Conservation (phyloP, 2,113 vertebrate genomes). For the Bambusicola thoracicus region DNA sequence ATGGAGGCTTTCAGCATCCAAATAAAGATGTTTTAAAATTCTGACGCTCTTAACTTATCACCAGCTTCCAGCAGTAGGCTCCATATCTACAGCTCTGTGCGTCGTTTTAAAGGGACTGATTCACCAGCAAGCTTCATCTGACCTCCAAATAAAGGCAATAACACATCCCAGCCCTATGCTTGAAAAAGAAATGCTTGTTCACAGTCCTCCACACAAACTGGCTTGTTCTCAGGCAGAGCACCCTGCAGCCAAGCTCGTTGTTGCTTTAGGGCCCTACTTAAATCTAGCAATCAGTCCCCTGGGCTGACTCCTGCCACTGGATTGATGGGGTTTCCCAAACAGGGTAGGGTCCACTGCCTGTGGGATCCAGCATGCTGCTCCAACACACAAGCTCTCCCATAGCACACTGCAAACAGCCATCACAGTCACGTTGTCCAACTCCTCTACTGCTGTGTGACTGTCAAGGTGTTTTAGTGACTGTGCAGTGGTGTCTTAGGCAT, state of each 20-base stretch:
- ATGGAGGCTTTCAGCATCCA: not conserved
- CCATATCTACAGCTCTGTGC: not conserved
- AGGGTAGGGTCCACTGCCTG: not conserved
- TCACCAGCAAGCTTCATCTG: not conserved
- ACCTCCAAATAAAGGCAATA: not conserved
- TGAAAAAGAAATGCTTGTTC: not conserved
- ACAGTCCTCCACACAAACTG: not conserved
- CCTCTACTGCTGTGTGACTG: not conserved
- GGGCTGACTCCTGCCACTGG: not conserved
- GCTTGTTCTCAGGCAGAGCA: not conserved
- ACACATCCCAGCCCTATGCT: not conserved
- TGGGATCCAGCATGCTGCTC: not conserved
- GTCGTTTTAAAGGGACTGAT: not conserved
- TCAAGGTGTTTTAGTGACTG: not conserved
- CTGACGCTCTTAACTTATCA: not conserved
- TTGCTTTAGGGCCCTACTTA: not conserved
- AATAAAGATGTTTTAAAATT: not conserved
- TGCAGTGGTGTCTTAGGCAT: too few species aligned
- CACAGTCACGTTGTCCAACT: not conserved
- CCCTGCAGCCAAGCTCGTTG: not conserved
- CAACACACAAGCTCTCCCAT: not conserved
- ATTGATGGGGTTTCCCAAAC: accelerated
- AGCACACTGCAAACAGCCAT: not conserved
- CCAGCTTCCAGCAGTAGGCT: not conserved
- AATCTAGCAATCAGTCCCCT: not conserved